Base-by-base conservation (phyloP, 2,888 invertebrate genomes). In the Liopterus haemorrhoidalis region DNA sequence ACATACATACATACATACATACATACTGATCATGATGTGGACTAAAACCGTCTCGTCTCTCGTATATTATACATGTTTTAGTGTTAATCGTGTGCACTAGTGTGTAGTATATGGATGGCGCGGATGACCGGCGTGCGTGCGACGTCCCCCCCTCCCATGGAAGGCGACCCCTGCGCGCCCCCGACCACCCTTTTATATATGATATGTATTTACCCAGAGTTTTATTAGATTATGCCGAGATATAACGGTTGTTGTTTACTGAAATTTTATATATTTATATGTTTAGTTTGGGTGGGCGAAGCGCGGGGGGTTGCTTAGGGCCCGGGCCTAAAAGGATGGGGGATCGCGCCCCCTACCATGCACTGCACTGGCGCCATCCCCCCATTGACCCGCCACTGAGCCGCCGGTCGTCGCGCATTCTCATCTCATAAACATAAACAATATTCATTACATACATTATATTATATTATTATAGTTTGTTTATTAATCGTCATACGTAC, bases 401-500 rank as follows among this genome's bases (percentile, higher is more conserved):
- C 28, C 24, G 30, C 25, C 31, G 15, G 32, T 9, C 38, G 41
- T 32, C 38, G 37, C 47, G n/a, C 49, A 42, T 39, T 27, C 38
- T 38, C 15, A 5, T 21, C 32, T 45, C 42, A 42, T 41, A 12
- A 41, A 33, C 27, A 33, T 42, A 35, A 42, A 36, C 36, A 42
- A 36, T 42, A 38, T 38, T 44, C n/a, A 45, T 45, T 39, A 45
- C n/a, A 39, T 45, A 24, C 15, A 27, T 27, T 38, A 16, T 27
- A 18, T 38, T 25, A 45, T 45, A 39, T 39, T 38, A 33, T 39
- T 45, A 45, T 44, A 45, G 32, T 45, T 45, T 25, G 38, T 45
- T 45, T 38, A 39, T 45, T 45, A 45, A 45, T 45, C 45, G 45
- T 66, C 59, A 60, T 61, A 64, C 63, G 62, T 65, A 66, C 61